Evolutionary conservation across 1,140 invertebrate species (phyloP).

Genomic region (Diprion similis): DNA sequence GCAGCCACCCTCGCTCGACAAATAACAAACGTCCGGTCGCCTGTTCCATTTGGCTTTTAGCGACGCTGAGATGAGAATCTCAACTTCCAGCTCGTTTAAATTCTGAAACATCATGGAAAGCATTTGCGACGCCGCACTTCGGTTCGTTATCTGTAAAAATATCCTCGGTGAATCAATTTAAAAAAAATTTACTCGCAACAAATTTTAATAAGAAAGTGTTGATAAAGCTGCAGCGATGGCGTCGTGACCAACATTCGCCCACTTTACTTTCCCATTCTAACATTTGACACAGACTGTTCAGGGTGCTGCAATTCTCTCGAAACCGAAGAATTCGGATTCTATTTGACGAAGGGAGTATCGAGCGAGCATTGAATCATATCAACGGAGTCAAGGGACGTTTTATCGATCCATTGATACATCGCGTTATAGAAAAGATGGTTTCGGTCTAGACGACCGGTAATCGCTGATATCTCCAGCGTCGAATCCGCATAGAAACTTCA

Average conservation of each 20-base stretch:
- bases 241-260: background rate
- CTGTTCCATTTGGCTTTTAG: background rate
- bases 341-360: too few relatives aligned
- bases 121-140: background rate
- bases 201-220: too few relatives aligned
- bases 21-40: slow-evolving; percentile 1
- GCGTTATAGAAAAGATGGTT: background rate
- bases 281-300: background rate
- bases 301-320: too few relatives aligned
- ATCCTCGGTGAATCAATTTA: background rate
- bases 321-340: too few relatives aligned
- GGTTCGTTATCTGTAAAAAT: background rate
- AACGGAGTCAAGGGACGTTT: background rate
- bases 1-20: background rate
- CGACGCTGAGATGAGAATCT: background rate
- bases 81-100: background rate
- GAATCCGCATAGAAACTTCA: background rate
- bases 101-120: background rate
- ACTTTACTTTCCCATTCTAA: background rate
- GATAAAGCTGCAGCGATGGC: too few relatives aligned
- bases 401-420: background rate
- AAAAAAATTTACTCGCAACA: too few relatives aligned
- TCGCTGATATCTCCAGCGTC: background rate
- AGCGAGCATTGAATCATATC: too few relatives aligned
- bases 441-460: slow-evolving; percentile 1